Conservation (phyloP, 2,888 invertebrate species). For the Hesperia comma region DNA sequence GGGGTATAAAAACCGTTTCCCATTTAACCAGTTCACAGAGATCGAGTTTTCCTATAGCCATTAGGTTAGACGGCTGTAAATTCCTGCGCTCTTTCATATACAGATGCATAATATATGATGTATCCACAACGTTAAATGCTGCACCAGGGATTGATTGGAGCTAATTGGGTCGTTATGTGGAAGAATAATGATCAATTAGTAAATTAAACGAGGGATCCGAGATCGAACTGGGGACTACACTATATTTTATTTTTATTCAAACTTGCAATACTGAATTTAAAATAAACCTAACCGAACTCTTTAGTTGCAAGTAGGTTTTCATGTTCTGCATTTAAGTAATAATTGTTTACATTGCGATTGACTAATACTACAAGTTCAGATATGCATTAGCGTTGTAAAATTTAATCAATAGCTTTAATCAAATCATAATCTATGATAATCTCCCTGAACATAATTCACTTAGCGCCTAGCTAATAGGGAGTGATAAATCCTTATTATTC, state of each 20-base stretch:
- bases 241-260: slow-evolving; percentile 8
- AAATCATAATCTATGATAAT: slow-evolving; percentile 28
- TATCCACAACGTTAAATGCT: slow-evolving; percentile 66
- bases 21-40: slow-evolving; percentile 55
- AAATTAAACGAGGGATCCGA: slow-evolving; percentile 67
- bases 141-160: slow-evolving; percentile 75
- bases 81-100: slow-evolving; percentile 64
- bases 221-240: slow-evolving; percentile 52
- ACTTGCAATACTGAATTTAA: not conserved
- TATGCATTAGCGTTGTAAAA: slow-evolving; percentile 12
- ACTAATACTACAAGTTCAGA: not conserved
- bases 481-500: slow-evolving; percentile 38
- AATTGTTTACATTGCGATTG: slow-evolving; percentile 15
- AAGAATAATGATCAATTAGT: slow-evolving; percentile 78
- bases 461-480: slow-evolving; percentile 31
- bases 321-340: slow-evolving; percentile 22
- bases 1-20: slow-evolving; percentile 55
- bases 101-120: slow-evolving; percentile 56
- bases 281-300: not conserved
- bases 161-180: slow-evolving; percentile 75
- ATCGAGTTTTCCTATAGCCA: slow-evolving; percentile 54
- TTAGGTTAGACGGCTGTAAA: slow-evolving; percentile 58
- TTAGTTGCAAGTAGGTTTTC: slow-evolving; percentile 1
- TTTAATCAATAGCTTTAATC: slow-evolving; percentile 26
- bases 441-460: slow-evolving; percentile 35